Percentiles rank a stretch among this genome's conserved stretches.
Evolutionary conservation across 2,888 invertebrate species (phyloP).

Genomic region (Parascotia fuliginaria): DNA sequence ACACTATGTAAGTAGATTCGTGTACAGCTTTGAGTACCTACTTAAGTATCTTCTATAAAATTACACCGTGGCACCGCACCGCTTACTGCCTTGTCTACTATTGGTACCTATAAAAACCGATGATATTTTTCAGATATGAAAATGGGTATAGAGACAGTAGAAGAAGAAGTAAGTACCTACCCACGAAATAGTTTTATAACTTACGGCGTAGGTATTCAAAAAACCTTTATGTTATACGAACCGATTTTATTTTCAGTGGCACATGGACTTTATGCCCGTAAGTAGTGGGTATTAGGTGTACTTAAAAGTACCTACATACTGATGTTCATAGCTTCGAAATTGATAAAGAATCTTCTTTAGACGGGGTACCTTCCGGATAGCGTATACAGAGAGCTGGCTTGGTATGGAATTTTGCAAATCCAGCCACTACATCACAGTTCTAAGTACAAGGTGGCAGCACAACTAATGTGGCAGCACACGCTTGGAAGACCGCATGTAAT

Average conservation of each 20-base stretch:
- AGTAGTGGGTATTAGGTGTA: slow-evolving; percentile 39
- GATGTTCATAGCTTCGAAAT: too few species aligned
- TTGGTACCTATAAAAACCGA: too few species aligned
- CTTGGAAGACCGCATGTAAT: slow-evolving; percentile 79
- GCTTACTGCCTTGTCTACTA: too few species aligned
- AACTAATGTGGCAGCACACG: slow-evolving; percentile 80
- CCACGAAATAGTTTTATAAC: too few species aligned
- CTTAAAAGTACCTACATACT: background rate
- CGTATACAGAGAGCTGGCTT: slow-evolving; percentile 78
- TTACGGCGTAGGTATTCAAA: too few species aligned
- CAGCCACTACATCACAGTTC: slow-evolving; percentile 77
- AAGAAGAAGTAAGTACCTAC: slow-evolving; percentile 67
- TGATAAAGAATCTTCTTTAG: slow-evolving; percentile 44
- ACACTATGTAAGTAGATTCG: too few species aligned
- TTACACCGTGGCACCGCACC: too few species aligned
- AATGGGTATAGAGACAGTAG: slow-evolving; percentile 55
- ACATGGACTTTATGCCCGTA: slow-evolving; percentile 81
- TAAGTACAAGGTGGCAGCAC: slow-evolving; percentile 76
- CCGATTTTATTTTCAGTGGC: slow-evolving; percentile 63
- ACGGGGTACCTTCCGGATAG: slow-evolving; percentile 79
- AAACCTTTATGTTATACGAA: background rate
- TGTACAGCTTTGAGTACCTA: too few species aligned
- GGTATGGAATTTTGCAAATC: slow-evolving; percentile 80
- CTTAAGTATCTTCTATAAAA: background rate
- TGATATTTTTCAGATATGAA: slow-evolving; percentile 49